Base-by-base conservation (phyloP, 2,113 vertebrate genomes). In the Antechinus flavipes region DNA sequence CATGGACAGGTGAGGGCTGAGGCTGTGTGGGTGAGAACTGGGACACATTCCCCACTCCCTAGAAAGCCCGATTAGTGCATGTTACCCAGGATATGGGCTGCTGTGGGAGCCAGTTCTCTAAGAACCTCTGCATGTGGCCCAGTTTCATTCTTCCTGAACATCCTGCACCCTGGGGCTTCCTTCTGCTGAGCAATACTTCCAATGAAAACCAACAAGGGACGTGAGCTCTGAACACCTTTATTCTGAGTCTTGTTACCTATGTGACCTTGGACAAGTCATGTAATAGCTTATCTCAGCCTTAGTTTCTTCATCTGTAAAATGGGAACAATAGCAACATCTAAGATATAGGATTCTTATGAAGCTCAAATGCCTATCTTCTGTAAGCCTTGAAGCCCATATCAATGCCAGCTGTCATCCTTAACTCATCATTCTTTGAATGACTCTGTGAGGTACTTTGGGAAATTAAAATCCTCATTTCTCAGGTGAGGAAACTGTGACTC, bases 1-100 rank as follows among this genome's bases (percentile, higher is more conserved):
- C 97, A 97, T 99, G 97, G 98, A 99, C 94, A 99, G 99, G 99
- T 99, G 99, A 99, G 98, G 93, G 35, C 68, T 42, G 19, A 7
- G 7, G 4, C 14, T 42, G 19, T 0, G 7, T 8, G 10, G 92
- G 2, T 23, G 27, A 47, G 58, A 91, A 35, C 3, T 10, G 30
- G 50, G 46, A 11, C 76, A 26, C 8, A 50, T 92, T 35, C 53
- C n/a, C 68, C 54, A 2, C 50, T 94, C 24, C 8, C 3, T 84
- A 76, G 61, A 91, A 24, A 7, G 58, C 35, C 14, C n/a, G 47
- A 55, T 54, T 9, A 2, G 9, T 54, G 93, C 25, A 25, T 27
- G 54, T 93, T 89, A 91, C 14, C 14, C 0, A 35, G 35, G 58
- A 35, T 68, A 68, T 68, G 30, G 61, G 4, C 14, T 22, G 19